Evolutionary conservation across 2,888 invertebrate species (phyloP).

Genomic region (Thereva nobilitata): DNA sequence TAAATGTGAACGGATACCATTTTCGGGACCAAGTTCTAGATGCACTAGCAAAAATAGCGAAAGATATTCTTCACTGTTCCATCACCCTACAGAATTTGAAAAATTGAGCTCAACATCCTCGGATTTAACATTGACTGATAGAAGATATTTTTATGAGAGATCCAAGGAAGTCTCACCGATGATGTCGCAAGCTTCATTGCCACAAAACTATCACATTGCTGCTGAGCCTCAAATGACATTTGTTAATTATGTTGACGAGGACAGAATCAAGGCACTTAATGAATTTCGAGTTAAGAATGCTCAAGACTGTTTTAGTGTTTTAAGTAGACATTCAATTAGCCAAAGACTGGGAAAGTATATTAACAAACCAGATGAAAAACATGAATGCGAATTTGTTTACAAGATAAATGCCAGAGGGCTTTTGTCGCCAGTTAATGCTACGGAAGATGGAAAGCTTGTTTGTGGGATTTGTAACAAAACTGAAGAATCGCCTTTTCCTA

Average conservation of each 20-base stretch:
- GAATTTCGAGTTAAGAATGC: conserved; percentile 23
- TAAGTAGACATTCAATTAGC: conserved; percentile 15
- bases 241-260: neutral
- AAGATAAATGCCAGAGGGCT: conserved; percentile 11
- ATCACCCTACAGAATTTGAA: conserved; percentile 2
- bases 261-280: conserved; percentile 13
- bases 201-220: too few relatives aligned
- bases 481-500: neutral
- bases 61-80: neutral
- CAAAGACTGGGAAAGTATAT: conserved; percentile 1
- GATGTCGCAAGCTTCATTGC: neutral
- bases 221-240: neutral
- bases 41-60: neutral
- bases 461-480: conserved; percentile 11
- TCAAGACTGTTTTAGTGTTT: conserved; percentile 24
- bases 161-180: neutral
- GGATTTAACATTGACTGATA: conserved; percentile 12
- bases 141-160: conserved; percentile 15
- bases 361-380: neutral
- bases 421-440: neutral
- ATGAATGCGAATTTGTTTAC: conserved; percentile 25
- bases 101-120: neutral
- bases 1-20: conserved; percentile 1
- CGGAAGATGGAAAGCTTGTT: neutral
- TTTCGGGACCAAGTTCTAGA: conserved; percentile 27